Base-by-base conservation (phyloP, 92 coral and sea anemone genomes). In the Zoanthus gigantus region DNA sequence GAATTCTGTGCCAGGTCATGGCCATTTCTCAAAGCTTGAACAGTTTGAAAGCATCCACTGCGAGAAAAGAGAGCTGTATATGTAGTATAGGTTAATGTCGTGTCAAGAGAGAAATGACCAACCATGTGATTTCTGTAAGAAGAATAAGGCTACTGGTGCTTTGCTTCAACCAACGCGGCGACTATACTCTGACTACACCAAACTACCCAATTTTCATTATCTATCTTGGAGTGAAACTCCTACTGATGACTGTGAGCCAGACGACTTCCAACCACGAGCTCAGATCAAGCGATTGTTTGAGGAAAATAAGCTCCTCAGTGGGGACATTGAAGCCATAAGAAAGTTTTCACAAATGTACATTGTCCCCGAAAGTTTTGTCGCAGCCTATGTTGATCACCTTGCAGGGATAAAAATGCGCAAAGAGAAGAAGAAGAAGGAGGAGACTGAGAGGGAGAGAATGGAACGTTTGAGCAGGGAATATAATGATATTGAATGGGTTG, bases 161-260 rank as follows among this genome's bases (percentile, higher is more conserved):
- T 56, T 56, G 63, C 63, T 56, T 56, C 17, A 56, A 56, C 63
- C 63, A 56, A 56, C 0, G 1, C 84, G 84, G 56, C 84, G 84
- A 79, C 84, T 48, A 79, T 79, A 79, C 67, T 45, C 71, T 47
- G 84, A 79, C 84, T 79, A 57, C 45, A 17, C 50, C 84, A 79
- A 79, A 71, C 84, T 79, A 57, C 84, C 50, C 34, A 10, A 54
- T 47, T 79, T 79, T 46, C 73, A 79, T 79, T 79, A 0, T 58
- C 84, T 79, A 66, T 54, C 84, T 79, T 79, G 84, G 68, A 79
- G 84, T 79, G 84, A 79, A 58, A 79, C 84, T 71, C 84, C 47
- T 69, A 79, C 84, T n/a, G 73, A 23, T 79, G 63, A 56, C 63
- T 8, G 63, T 56, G 63, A 56, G 63, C 14, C 63, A 56, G 63